Percentiles rank a stretch among this genome's conserved stretches.
phyloP scores from a whole-genome alignment of 2,113 vertebrate genomes.

The Hippocampus guttulatus region DNA sequence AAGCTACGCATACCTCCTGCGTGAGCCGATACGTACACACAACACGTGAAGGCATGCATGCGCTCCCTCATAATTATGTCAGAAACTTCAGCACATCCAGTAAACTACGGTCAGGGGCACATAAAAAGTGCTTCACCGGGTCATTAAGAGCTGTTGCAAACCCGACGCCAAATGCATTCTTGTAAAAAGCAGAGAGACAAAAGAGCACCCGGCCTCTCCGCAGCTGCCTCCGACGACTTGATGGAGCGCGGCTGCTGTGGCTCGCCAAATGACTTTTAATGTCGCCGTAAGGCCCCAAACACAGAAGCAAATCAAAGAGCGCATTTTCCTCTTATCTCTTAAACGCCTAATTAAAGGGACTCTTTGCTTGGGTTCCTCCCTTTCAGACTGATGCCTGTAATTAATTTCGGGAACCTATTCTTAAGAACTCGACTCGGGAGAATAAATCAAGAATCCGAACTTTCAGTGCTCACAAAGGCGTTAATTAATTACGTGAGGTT shows the following conservation, averaged over 20 bases:
- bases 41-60: neutral
- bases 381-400: constrained; percentile 57
- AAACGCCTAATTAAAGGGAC: constrained; percentile 71
- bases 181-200: constrained; percentile 45
- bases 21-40: neutral
- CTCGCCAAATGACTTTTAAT: constrained; percentile 48
- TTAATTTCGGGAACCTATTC: constrained; percentile 60
- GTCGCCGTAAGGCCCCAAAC: constrained; percentile 37
- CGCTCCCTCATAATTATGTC: neutral
- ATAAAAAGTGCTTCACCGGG: constrained; percentile 6
- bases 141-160: constrained; percentile 34
- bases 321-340: constrained; percentile 56
- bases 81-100: constrained; percentile 4
- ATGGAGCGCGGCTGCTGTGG: constrained; percentile 27
- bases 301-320: constrained; percentile 59
- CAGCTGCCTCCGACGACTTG: constrained; percentile 43
- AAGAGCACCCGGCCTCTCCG: constrained; percentile 36
- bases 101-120: constrained; percentile 1
- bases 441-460: constrained; percentile 52
- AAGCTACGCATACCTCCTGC: neutral
- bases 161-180: constrained; percentile 25
- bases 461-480: constrained; percentile 44
- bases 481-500: constrained; percentile 62
- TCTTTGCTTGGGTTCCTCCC: constrained; percentile 55
- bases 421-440: constrained; percentile 52